Base-by-base conservation (phyloP, 2,113 vertebrate genomes). In the Mionectes macconnelli region DNA sequence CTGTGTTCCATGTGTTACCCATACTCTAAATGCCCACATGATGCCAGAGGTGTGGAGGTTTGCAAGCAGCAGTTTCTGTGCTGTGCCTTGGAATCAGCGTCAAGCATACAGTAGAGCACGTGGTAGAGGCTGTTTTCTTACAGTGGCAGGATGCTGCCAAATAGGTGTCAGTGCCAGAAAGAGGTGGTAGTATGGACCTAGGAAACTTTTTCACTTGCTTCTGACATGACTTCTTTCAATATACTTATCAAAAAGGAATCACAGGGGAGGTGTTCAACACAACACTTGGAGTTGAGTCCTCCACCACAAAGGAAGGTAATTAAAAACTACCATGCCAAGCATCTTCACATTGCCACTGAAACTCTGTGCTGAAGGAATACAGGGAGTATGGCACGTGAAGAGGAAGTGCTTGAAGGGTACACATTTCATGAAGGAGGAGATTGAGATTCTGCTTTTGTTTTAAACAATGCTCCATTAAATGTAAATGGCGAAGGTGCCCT, bases 1-100 rank as follows among this genome's bases (percentile, higher is more conserved):
- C 12, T 0, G 0, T 35, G 21, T 66, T 82, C 42, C 64, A 10
- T 0, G 0, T 53, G 24, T 68, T 69, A 45, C 12, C 30, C 13
- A 8, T 52, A 28, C 42, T 74, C 33, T 70, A 12, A 47, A 50
- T 9, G 45, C n/a, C 45, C 8, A 1, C 23, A 11, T 28, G 75
- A 33, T 74, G 56, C 56, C 70, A 89, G 31, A 57, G 42, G 15
- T 52, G n/a, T 4, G 37, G 47, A 62, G 9, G 22, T 70, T 25
- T 79, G 62, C 52, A 72, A 79, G 37, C 45, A 83, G 66, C 52
- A 39, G 37, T 52, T 86, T 53, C 75, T 78, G 33, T 0, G 0
- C 49, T 66, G 14, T 57, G 62, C 57, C 60, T 63, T 49, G 39
- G 20, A 70, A 18, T 27, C 20, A 52, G 14, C 40, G 57, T 45